phyloP scores from a whole-genome alignment of 2,797 vertebrate species.

The Synanceia verrucosa region DNA sequence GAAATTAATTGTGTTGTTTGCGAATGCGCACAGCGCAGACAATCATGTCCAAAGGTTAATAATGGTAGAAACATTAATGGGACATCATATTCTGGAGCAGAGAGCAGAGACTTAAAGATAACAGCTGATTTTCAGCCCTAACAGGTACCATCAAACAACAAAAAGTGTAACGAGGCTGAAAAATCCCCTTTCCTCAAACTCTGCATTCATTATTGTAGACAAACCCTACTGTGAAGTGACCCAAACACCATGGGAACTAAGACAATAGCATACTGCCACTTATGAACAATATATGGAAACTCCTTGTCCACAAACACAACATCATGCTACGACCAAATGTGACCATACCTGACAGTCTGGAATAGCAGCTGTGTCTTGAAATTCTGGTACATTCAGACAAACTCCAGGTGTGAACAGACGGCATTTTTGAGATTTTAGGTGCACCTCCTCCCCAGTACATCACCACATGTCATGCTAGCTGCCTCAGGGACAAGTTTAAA shows the following conservation, averaged over 20 bases:
- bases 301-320: background rate
- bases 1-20: background rate
- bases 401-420: background rate
- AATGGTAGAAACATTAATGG: background rate
- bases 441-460: background rate
- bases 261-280: background rate
- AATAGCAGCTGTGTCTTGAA: background rate
- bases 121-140: background rate
- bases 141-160: background rate
- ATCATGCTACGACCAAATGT: conserved; percentile 5
- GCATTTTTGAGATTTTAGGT: background rate
- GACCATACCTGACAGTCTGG: conserved; percentile 12
- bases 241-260: background rate
- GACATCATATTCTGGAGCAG: background rate
- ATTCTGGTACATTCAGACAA: background rate
- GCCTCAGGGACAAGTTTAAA: background rate
- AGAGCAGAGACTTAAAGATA: background rate
- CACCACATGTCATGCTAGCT: background rate
- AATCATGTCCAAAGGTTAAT: background rate
- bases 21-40: background rate
- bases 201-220: background rate
- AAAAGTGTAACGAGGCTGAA: background rate
- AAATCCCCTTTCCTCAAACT: background rate
- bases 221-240: background rate
- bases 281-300: background rate